A percentile compares a stretch with the other conserved stretches of the same genome.
These are phyloP conservation scores for Xiphophorus birchmanni DNA, from an alignment of 2,797 vertebrate species.

Conservation along the genomic window DNA sequence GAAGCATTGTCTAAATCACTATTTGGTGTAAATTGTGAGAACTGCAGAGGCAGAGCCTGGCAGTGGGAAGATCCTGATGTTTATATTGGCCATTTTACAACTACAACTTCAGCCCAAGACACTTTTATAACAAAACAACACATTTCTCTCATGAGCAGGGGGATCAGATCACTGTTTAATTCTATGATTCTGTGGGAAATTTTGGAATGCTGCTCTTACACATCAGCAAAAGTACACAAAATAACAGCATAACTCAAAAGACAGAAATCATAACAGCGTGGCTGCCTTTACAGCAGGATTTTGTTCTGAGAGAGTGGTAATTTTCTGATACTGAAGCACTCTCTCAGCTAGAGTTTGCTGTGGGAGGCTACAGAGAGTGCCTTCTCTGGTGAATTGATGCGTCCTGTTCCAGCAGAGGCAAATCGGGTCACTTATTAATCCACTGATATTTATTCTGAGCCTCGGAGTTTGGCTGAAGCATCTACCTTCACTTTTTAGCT, in stretches of 20 bases:
- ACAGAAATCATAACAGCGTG: neutral
- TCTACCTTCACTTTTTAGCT: neutral
- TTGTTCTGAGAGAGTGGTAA: neutral
- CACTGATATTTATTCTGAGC: conserved; percentile 12
- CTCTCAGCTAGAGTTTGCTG: conserved; percentile 7
- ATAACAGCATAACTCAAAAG: neutral
- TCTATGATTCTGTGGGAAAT: neutral
- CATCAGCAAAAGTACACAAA: neutral
- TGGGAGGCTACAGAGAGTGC: conserved; percentile 7
- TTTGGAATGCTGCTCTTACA: neutral
- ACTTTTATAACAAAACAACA: neutral
- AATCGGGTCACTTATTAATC: conserved; percentile 38
- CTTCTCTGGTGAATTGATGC: conserved; percentile 28
- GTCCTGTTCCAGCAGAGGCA: conserved; percentile 31
- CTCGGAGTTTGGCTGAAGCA: conserved; percentile 4
- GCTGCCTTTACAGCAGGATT: neutral
- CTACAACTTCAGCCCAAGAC: neutral
- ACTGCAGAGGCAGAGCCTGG: neutral
- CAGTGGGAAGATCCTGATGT: neutral
- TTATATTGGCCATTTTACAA: neutral
- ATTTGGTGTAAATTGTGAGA: neutral
- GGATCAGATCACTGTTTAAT: neutral
- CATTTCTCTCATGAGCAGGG: neutral
- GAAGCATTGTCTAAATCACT: neutral
- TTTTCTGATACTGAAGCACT: neutral